Evolutionary conservation across 1,140 invertebrate genomes (phyloP).

Genomic region (Diachasma alloeum): DNA sequence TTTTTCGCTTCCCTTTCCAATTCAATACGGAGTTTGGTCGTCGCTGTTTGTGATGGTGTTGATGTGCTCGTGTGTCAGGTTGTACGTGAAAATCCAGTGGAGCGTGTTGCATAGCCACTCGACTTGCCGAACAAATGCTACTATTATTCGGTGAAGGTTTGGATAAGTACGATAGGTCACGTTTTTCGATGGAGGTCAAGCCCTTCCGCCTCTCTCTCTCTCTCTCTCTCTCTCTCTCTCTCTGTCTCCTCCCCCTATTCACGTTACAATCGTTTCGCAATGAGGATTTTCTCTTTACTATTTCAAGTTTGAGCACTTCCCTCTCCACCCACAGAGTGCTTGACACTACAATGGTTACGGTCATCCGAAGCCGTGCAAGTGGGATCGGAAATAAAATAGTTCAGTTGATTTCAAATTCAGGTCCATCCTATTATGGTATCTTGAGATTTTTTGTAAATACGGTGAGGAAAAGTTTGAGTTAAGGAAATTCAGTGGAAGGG

Average conservation of each 20-base stretch:
- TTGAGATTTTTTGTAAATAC: neutral
- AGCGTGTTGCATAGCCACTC: neutral
- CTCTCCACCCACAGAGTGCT: neutral
- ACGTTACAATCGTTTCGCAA: neutral
- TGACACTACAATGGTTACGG: neutral
- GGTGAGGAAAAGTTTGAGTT: too few species aligned
- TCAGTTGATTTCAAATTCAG: neutral
- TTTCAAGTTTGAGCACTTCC: neutral
- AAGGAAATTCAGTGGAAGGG: too few species aligned
- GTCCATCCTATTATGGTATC: neutral
- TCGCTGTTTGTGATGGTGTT: neutral
- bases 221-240: too few species aligned
- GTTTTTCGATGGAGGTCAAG: constrained; percentile 13
- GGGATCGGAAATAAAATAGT: neutral
- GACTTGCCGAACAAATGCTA: neutral
- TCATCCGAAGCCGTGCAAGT: neutral
- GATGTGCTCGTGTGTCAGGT: neutral
- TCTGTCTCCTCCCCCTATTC: neutral
- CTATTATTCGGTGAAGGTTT: constrained; percentile 4
- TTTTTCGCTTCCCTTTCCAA: neutral
- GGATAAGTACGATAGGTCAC: neutral
- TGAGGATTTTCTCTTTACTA: neutral
- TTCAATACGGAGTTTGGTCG: neutral
- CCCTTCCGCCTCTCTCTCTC: neutral
- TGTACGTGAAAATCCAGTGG: neutral